Evolutionary conservation across 1,140 invertebrate genomes (phyloP).

Genomic region (Drosophila saltans): DNA sequence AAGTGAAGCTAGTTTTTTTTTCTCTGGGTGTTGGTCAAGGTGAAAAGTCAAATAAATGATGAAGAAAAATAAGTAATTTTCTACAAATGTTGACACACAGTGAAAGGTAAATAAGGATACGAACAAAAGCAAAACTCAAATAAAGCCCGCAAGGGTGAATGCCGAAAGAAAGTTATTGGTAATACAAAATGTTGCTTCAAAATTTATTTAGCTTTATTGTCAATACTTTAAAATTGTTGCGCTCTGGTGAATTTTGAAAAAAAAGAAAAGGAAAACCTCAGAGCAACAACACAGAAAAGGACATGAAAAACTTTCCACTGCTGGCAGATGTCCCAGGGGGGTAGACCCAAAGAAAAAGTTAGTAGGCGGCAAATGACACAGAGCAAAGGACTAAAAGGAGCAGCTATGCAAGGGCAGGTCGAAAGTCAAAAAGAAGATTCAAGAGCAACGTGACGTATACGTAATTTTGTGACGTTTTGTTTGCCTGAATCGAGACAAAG

Average conservation of each 20-base stretch:
- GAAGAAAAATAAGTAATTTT: constrained; percentile 45
- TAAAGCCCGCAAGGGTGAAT: constrained; percentile 9
- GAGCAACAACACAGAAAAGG: constrained; percentile 34
- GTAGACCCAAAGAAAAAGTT: constrained; percentile 9
- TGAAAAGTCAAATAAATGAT: constrained; percentile 57
- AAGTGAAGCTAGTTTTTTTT: background rate
- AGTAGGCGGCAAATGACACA: constrained; percentile 43
- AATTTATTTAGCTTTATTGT: constrained; percentile 50
- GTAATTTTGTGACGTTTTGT: constrained; percentile 40
- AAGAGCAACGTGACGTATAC: constrained; percentile 57
- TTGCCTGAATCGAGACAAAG: constrained; percentile 52
- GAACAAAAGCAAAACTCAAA: constrained; percentile 14
- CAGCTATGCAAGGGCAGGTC: constrained; percentile 32
- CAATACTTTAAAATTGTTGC: constrained; percentile 68
- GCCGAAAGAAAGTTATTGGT: constrained; percentile 10
- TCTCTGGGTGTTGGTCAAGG: constrained; percentile 34
- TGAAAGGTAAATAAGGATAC: background rate
- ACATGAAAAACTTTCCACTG: constrained; percentile 69
- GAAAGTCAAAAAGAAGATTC: constrained; percentile 35
- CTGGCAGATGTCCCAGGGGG: constrained; percentile 49
- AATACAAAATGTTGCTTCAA: constrained; percentile 30
- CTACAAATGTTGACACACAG: constrained; percentile 10
- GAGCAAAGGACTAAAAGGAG: constrained; percentile 7
- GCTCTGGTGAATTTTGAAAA: constrained; percentile 64
- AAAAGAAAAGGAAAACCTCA: background rate